Evolutionary conservation across 2,888 invertebrate species (phyloP), one percentile per base, ranked within the genome.

Genomic region (Sesamia inferens): DNA sequence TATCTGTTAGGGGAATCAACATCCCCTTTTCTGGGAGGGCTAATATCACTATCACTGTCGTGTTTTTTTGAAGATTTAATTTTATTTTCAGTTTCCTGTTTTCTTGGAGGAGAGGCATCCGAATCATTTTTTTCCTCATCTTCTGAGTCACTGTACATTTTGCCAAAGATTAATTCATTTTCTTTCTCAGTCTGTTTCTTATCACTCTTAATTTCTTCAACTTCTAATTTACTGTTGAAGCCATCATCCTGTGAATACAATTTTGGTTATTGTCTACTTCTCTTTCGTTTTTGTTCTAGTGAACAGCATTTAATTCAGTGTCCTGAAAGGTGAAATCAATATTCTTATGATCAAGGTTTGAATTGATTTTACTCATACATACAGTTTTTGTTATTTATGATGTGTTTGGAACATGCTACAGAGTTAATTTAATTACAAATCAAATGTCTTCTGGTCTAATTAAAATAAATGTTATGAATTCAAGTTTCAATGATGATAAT

Each of bases 111-210:
- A 13, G 84, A 84, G 4, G 66, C 19, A 77, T 93, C 92, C 0
- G 93, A 93, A 69, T 93, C 92, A 71, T 93, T 89, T 55, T 92
- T 91, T 58, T 90, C 85, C 14, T 96, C 96, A 84, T 96, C 95
- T 85, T 96, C 96, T 0, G 95, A 94, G 70, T 96, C 96, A 79
- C 96, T 96, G 88, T 94, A 96, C 96, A 96, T 96, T 93, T 96
- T 96, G 0, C 96, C 96, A 78, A 95, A 96, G 19, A 95, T 89
- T 5, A 95, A 63, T 88, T 94, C 94, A 88, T 95, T 96, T 62
- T 96, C 95, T 87, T 96, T 95, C 79, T 94, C 92, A 8, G 87
- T 78, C 75, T 94, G 93, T 87, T 94, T 94, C 0, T 92, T 85
- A 63, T 93, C 91, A 68, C 87, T 92, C 77, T 93, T 93, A 63